Conservation (phyloP, 2,797 vertebrate genomes). For the Leptodactylus fallax region DNA sequence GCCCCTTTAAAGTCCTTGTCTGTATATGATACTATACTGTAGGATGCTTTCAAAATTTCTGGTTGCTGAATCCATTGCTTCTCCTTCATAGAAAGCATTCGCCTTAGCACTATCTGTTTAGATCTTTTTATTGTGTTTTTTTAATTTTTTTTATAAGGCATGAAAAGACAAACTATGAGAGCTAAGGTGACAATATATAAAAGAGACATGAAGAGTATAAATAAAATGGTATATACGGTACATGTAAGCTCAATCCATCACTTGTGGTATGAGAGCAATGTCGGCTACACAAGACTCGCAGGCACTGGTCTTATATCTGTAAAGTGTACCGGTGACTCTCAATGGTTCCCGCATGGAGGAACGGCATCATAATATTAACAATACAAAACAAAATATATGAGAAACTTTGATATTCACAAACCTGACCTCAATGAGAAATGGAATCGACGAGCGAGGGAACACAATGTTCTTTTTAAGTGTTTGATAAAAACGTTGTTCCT, state of each 20-base stretch:
- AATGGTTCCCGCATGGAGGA: background rate
- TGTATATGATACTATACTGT: no score
- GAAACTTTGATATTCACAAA: background rate
- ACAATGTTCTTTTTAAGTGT: conserved; percentile 3
- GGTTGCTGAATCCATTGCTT: background rate
- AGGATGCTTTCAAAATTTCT: background rate
- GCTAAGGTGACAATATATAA: background rate
- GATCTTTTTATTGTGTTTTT: background rate
- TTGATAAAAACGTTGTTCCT: background rate
- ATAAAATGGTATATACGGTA: background rate
- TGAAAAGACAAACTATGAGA: background rate
- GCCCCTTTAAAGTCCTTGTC: no score
- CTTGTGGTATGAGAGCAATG: background rate
- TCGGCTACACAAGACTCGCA: background rate
- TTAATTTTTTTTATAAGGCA: background rate
- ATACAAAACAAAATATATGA: conserved; percentile 10
- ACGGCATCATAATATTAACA: background rate
- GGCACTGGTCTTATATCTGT: conserved; percentile 4
- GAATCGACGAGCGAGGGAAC: background rate
- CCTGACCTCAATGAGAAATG: background rate
- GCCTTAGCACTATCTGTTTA: background rate
- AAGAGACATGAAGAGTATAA: background rate
- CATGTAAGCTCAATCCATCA: background rate
- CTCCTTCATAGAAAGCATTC: background rate
- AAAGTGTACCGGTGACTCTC: background rate